These are phyloP conservation scores for Tenthredo distinguenda DNA, from an alignment of 2,888 invertebrate species.

Conservation along the genomic window DNA sequence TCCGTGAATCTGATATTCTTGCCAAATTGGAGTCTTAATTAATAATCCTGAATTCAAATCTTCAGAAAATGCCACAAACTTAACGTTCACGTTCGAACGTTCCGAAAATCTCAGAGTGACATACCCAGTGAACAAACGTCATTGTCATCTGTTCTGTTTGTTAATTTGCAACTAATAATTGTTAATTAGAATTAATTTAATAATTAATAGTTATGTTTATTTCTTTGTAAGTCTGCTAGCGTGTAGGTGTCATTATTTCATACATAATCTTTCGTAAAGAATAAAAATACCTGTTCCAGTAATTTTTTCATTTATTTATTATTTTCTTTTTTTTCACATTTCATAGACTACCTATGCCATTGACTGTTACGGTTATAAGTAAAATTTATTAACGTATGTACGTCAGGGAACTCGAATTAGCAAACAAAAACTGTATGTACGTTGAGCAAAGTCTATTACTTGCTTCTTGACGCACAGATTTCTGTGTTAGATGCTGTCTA, in stretches of 20 bases:
- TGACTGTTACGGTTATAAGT: not conserved
- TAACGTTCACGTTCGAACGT: conserved; percentile 16
- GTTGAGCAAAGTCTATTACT: not conserved
- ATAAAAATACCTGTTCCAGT: conserved; percentile 65
- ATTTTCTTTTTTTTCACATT: conserved; percentile 39
- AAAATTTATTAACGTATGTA: not conserved
- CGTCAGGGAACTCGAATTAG: not conserved
- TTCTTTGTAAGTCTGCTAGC: conserved; percentile 65
- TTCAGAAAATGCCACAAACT: conserved; percentile 50
- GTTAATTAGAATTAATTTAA: conserved; percentile 42
- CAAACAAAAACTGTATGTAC: not conserved
- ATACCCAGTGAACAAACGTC: not conserved
- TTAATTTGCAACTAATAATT: conserved; percentile 28
- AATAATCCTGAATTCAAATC: conserved; percentile 48
- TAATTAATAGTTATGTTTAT: conserved; percentile 57
- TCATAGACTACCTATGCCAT: not conserved
- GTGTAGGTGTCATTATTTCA: conserved; percentile 67
- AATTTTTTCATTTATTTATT: conserved; percentile 54
- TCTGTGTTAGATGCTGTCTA: not conserved
- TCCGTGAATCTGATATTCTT: conserved; percentile 96
- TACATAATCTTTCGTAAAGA: conserved; percentile 57
- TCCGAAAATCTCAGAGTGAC: conserved; percentile 27
- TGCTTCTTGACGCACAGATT: not conserved
- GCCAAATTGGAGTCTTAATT: conserved; percentile 88
- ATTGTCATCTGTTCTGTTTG: not conserved